Percentiles rank a stretch among this genome's conserved stretches.
phyloP scores from a whole-genome alignment of 1,140 invertebrate species.

The Bombus affinis region DNA sequence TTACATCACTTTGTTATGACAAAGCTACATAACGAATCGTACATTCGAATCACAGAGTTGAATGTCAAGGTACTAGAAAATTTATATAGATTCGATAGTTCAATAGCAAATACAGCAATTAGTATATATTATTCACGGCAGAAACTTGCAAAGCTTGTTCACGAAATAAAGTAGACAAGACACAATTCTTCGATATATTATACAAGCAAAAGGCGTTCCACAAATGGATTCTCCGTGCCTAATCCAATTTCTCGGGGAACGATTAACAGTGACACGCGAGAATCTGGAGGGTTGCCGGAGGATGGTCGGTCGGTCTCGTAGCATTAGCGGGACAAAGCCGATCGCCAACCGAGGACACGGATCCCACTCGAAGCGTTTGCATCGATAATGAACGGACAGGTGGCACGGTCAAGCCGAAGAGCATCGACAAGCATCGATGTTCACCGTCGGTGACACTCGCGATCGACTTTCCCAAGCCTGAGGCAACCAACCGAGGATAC shows the following conservation, averaged over 20 bases:
- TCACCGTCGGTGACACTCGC: neutral
- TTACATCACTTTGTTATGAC: too few relatives aligned
- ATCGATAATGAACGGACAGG: slow-evolving; percentile 43
- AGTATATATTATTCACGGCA: too few relatives aligned
- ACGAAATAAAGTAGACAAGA: neutral
- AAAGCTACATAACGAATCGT: neutral
- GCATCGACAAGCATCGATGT: neutral
- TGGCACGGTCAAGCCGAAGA: neutral
- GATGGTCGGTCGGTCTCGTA: neutral
- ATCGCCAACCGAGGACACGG: slow-evolving; percentile 11
- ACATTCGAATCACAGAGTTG: neutral
- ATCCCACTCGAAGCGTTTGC: slow-evolving; percentile 14
- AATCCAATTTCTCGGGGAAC: neutral
- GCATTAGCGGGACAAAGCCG: slow-evolving; percentile 24
- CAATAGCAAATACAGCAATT: too few relatives aligned
- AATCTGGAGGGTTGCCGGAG: neutral
- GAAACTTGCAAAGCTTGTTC: neutral
- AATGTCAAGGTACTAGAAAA: neutral
- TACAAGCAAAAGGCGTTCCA: neutral
- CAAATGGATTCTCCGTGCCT: neutral
- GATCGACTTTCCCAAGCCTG: neutral
- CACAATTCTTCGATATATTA: neutral
- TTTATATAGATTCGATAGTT: neutral
- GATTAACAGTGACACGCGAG: slow-evolving; percentile 9
- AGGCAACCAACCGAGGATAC: neutral